Conservation (phyloP, 2,113 vertebrate genomes). For the Sturnus vulgaris region DNA sequence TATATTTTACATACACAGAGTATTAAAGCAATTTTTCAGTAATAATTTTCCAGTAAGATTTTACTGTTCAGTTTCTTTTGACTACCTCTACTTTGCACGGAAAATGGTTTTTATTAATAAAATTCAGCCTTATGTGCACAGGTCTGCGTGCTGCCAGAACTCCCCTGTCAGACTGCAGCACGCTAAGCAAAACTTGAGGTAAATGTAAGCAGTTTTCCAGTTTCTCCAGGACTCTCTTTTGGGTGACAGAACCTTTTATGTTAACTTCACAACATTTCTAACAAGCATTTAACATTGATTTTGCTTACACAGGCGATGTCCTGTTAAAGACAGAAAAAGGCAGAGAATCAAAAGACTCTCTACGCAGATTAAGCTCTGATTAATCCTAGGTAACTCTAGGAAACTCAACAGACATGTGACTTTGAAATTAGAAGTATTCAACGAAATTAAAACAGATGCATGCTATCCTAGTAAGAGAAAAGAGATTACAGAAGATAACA, state of each 20-base stretch:
- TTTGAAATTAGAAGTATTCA: constrained; percentile 5
- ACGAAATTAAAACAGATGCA: background rate
- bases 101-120: background rate
- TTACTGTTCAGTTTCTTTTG: background rate
- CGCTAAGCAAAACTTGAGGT: background rate
- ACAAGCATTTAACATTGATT: background rate
- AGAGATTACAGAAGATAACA: background rate
- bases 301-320: background rate
- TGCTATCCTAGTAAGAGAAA: background rate
- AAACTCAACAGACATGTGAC: background rate
- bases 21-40: background rate
- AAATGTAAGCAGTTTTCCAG: background rate
- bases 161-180: background rate
- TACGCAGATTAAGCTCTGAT: background rate
- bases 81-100: background rate
- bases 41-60: background rate
- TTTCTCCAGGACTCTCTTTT: background rate
- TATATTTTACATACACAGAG: background rate
- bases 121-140: background rate
- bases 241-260: background rate
- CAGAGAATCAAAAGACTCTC: constrained; percentile 20
- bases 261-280: background rate
- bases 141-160: background rate
- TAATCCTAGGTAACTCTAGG: background rate
- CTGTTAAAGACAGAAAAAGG: background rate